phyloP scores from a whole-genome alignment of 2,113 vertebrate genomes.

The Micronycteris hirsuta region DNA sequence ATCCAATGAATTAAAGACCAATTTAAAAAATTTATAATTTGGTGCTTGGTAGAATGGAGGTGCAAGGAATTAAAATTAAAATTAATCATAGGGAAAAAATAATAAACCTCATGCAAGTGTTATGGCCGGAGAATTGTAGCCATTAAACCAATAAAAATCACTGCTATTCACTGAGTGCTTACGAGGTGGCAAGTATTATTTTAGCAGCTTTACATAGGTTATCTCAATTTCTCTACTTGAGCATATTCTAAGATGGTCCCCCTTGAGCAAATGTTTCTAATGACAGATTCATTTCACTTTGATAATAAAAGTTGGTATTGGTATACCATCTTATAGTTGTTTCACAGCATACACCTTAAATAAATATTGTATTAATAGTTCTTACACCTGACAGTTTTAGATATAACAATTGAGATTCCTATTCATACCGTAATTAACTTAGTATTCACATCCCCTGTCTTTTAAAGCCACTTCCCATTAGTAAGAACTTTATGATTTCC shows the following conservation, averaged over 20 bases:
- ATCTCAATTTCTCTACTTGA: not conserved
- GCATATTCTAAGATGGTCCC: not conserved
- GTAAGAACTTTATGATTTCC: constrained; percentile 43
- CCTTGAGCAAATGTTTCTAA: not conserved
- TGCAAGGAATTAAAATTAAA: not conserved
- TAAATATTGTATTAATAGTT: not conserved
- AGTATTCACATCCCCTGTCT: not conserved
- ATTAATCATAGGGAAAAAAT: not conserved
- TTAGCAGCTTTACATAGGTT: not conserved
- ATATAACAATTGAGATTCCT: not conserved
- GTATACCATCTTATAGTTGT: not conserved
- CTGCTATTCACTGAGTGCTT: not conserved
- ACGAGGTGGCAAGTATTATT: not conserved
- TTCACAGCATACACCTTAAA: not conserved
- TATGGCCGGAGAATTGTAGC: not conserved
- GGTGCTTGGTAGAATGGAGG: not conserved
- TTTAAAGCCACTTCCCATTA: constrained; percentile 52
- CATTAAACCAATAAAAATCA: not conserved
- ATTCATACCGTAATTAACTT: constrained; percentile 15
- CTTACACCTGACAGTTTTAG: not conserved
- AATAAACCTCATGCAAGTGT: not conserved
- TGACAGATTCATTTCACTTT: not conserved
- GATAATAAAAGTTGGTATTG: not conserved
- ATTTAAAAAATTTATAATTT: not conserved
- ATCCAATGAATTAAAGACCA: not conserved